Conservation (phyloP, 2,888 invertebrate species). For the Piscicola geometra region DNA sequence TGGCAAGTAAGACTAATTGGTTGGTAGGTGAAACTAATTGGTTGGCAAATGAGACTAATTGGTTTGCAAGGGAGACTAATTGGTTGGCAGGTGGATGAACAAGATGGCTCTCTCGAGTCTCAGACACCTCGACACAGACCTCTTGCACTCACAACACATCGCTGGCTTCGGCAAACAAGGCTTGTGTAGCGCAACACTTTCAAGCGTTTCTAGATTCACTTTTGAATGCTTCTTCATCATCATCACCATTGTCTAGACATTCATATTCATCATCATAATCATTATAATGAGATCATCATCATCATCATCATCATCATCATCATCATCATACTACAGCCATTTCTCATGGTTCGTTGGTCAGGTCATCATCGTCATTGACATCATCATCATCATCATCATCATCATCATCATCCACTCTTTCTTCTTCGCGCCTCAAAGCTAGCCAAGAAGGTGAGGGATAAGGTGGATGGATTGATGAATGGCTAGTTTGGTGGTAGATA, state of each 20-base stretch:
- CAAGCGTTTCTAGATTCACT: too few species aligned
- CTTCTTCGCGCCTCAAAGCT: background rate
- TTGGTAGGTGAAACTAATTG: too few species aligned
- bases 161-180: conserved; percentile 2
- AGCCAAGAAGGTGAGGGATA: conserved; percentile 2
- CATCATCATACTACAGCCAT: conserved; percentile 14
- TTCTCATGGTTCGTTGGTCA: background rate
- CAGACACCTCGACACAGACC: background rate
- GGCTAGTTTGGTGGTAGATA: too few species aligned
- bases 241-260: background rate
- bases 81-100: conserved; percentile 2
- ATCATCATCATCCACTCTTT: background rate
- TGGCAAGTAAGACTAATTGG: too few species aligned
- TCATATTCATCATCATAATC: background rate
- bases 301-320: conserved; percentile 24
- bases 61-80: too few species aligned
- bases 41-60: too few species aligned
- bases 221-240: too few species aligned
- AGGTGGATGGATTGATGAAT: too few species aligned
- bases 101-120: background rate
- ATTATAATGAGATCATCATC: background rate
- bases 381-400: background rate
- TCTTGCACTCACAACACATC: background rate
- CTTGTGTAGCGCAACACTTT: too few species aligned
- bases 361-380: background rate